Conservation (phyloP, 2,113 vertebrate species). For the Glaucidium brasilianum region DNA sequence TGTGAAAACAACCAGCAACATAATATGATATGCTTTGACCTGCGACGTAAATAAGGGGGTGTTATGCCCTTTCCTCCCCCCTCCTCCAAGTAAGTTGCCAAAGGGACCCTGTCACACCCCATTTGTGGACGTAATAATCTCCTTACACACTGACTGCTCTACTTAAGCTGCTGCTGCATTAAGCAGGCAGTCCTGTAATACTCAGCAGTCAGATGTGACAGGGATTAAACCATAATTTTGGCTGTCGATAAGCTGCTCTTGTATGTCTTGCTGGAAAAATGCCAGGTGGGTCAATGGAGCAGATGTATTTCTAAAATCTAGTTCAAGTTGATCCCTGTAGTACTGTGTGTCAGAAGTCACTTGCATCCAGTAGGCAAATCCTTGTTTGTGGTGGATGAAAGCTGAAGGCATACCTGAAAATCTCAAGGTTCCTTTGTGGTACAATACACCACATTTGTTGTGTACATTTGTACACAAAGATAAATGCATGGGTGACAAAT, state of each 20-base stretch:
- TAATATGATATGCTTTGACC: background rate
- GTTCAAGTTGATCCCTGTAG: background rate
- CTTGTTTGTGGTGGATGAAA: background rate
- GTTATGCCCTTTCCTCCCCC: background rate
- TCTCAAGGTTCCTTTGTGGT: background rate
- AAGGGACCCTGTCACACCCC: fast-evolving
- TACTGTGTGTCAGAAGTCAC: background rate
- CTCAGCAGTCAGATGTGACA: background rate
- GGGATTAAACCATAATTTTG: background rate
- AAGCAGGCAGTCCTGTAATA: background rate
- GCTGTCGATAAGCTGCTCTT: background rate
- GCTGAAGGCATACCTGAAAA: background rate
- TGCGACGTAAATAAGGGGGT: background rate
- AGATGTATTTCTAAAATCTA: background rate
- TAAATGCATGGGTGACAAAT: fast-evolving
- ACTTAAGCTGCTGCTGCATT: background rate
- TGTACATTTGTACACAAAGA: background rate
- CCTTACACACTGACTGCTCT: fast-evolving
- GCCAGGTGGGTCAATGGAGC: conserved; percentile 26
- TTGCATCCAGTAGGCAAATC: background rate
- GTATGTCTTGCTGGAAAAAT: background rate
- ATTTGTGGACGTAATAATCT: background rate
- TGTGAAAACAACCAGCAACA: fast-evolving
- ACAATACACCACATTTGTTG: no score
- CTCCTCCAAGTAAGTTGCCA: no score